These are phyloP conservation scores for Acanthisitta chloris DNA, from an alignment of 2,113 vertebrate genomes.

Conservation along the genomic window DNA sequence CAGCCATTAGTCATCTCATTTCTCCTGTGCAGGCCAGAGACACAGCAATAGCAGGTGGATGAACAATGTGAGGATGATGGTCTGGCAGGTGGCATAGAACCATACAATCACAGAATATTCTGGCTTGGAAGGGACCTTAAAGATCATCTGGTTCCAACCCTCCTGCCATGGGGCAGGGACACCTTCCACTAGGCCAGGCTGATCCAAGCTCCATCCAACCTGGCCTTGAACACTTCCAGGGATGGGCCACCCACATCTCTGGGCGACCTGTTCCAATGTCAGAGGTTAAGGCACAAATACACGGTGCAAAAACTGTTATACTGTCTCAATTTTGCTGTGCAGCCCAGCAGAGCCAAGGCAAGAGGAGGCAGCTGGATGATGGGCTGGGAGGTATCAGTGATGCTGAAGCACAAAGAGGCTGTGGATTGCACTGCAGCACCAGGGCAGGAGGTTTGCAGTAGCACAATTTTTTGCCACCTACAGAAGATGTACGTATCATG, in stretches of 20 bases:
- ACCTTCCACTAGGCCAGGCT: rapidly evolving
- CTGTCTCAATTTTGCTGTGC: background rate
- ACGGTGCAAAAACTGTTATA: rapidly evolving
- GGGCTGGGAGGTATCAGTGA: background rate
- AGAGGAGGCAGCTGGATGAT: background rate
- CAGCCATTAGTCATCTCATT: background rate
- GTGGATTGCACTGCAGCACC: background rate
- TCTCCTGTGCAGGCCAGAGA: background rate
- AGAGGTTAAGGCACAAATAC: background rate
- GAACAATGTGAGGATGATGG: background rate
- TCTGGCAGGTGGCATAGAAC: background rate
- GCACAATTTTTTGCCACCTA: background rate
- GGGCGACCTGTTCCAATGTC: background rate
- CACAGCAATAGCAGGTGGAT: background rate
- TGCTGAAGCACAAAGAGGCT: background rate
- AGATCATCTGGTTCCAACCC: background rate
- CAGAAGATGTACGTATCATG: background rate
- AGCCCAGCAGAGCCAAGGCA: background rate
- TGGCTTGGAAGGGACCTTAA: background rate
- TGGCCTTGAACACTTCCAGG: background rate
- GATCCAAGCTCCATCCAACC: background rate
- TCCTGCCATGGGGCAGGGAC: background rate
- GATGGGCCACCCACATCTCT: background rate
- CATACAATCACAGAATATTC: background rate
- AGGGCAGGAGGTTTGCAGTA: background rate